A percentile compares a stretch with the other conserved stretches of the same genome.
Evolutionary conservation across 1,140 invertebrate species (phyloP).

Genomic region (Zaprionus capensis): DNA sequence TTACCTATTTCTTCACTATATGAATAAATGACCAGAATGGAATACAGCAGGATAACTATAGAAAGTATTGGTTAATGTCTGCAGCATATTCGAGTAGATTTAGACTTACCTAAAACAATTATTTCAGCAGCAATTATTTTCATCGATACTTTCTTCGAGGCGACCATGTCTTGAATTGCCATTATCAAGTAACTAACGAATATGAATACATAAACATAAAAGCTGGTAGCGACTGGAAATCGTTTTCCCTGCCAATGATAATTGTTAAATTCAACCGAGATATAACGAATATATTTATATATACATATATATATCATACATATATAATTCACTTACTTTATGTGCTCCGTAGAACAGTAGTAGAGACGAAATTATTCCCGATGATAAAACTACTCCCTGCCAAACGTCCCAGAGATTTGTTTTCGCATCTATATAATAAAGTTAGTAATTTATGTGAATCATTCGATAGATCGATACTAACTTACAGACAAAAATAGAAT

Average conservation of each 20-base stretch:
- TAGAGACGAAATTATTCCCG: conserved; percentile 21
- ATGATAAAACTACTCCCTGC: conserved; percentile 8
- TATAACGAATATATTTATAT: neutral
- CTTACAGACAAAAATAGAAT: conserved; percentile 50
- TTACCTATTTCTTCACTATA: neutral
- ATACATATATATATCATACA: neutral
- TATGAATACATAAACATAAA: neutral
- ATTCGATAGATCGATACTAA: neutral
- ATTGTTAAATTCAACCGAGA: neutral
- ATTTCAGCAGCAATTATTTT: neutral
- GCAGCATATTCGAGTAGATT: too few relatives aligned
- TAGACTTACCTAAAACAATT: neutral
- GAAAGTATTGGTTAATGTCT: neutral
- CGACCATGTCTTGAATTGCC: neutral
- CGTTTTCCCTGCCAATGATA: neutral
- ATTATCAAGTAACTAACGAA: neutral
- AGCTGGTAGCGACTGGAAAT: neutral
- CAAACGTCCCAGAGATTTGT: conserved; percentile 25
- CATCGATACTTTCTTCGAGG: neutral
- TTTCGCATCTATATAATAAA: conserved; percentile 8
- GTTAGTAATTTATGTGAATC: neutral
- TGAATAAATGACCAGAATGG: neutral
- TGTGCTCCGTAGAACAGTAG: conserved; percentile 39
- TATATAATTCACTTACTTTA: conserved; percentile 34
- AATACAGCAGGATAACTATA: neutral